These are phyloP conservation scores for Corythornis cristatus DNA, from an alignment of 2,113 vertebrate species.

Conservation along the genomic window DNA sequence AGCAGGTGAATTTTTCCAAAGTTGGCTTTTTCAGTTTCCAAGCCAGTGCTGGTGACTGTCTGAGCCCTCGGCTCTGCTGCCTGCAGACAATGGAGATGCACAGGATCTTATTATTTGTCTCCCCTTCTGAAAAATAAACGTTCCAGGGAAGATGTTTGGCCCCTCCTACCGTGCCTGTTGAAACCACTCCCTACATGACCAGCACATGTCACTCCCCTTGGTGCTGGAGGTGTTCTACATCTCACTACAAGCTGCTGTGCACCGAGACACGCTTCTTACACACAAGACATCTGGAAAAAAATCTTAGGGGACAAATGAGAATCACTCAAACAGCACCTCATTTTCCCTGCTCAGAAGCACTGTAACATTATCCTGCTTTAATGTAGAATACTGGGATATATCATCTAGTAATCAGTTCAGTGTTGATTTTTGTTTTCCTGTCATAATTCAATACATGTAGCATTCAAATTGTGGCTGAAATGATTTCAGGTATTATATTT, in stretches of 20 bases:
- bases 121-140: accelerated
- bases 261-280: background rate
- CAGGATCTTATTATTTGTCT: background rate
- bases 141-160: background rate
- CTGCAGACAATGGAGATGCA: background rate
- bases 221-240: conserved; percentile 6
- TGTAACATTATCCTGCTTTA: background rate
- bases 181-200: background rate
- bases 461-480: background rate
- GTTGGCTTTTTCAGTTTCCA: background rate
- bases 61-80: background rate
- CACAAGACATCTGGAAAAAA: background rate
- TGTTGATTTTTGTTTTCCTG: background rate
- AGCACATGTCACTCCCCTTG: background rate
- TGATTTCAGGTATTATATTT: background rate
- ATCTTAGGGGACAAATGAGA: background rate
- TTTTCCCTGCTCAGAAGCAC: background rate
- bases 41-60: background rate
- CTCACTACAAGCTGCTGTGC: background rate
- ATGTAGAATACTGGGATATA: background rate
- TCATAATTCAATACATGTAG: background rate
- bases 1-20: background rate
- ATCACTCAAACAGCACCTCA: background rate
- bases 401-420: background rate
- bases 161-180: conserved; percentile 14